These are phyloP conservation scores for Corapipo altera DNA, from an alignment of 2,113 vertebrate species.

Conservation along the genomic window DNA sequence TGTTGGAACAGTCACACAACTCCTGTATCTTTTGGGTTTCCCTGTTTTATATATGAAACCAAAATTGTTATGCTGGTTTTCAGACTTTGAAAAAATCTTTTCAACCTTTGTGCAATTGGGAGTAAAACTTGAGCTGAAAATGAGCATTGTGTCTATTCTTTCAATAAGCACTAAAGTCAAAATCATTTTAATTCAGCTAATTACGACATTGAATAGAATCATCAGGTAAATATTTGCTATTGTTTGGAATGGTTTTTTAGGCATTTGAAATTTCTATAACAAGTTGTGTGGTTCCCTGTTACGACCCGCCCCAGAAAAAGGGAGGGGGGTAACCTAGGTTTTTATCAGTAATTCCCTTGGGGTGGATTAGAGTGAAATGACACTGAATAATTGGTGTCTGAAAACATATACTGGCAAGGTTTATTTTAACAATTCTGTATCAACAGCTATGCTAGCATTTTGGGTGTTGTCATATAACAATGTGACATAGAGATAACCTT, in stretches of 20 bases:
- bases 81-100: constrained; percentile 7
- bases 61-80: not conserved
- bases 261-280: not conserved
- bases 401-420: too few relatives aligned
- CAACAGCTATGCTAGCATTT: too few relatives aligned
- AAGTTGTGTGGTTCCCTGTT: not conserved
- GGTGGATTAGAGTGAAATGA: too few relatives aligned
- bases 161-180: not conserved
- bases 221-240: not conserved
- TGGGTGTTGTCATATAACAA: too few relatives aligned
- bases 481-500: too few relatives aligned
- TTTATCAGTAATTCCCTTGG: too few relatives aligned
- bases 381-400: too few relatives aligned
- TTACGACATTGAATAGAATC: not conserved
- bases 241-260: not conserved
- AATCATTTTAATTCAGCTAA: not conserved
- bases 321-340: too few relatives aligned
- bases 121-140: constrained; percentile 52
- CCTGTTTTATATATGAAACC: constrained; percentile 20
- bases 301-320: too few relatives aligned
- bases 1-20: not conserved
- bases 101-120: constrained; percentile 19
- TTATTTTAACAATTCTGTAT: too few relatives aligned
- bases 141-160: not conserved
- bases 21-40: not conserved